Evolutionary conservation across 1,140 invertebrate genomes (phyloP), one percentile per base, ranked within the genome.

Genomic region (Zelostemma sp.): DNA sequence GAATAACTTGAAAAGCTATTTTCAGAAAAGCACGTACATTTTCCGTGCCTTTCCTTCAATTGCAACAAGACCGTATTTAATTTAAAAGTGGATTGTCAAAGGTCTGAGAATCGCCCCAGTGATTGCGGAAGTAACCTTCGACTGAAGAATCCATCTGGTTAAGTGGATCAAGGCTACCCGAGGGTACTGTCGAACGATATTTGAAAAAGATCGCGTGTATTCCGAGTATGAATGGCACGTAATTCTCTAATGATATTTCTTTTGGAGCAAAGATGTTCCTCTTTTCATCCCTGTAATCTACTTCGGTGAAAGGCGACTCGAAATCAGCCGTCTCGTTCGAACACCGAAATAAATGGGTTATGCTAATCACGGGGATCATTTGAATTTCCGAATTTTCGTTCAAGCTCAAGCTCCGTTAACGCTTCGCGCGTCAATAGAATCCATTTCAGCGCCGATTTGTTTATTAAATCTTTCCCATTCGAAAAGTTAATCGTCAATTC

Each of bases 91-190:
- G 16, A 11, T 2, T 14, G 12, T n/a, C 35, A 38, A 14, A n/a
- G 9, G 35, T 38, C 11, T 6, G 28, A 12, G 18, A 53, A 66
- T 67, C 64, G 64, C 16, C 11, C 17, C 38, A 55, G 41, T 38
- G 19, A 63, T 72, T 49, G 74, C 75, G 75, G 69, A 76, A 76
- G 68, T 71, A 64, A 73, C 72, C 69, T 76, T 72, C 66, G 38
- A 31, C 14, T 17, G n/a, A 57, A 28, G 11, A 41, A 51, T 58
- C n/a, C 9, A 21, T 11, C 59, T 49, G 19, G 49, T 19, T 67
- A 76, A 70, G 72, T 76, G 72, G 74, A 72, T 76, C 72, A 76
- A 76, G 74, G 74, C 55, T 72, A 76, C 70, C 59, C 46, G 21
- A 48, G 51, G 65, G 64, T 50, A 60, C 62, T 63, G 43, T 47